Base-by-base conservation (phyloP, 2,113 vertebrate genomes). In the Malurus cyaneus region DNA sequence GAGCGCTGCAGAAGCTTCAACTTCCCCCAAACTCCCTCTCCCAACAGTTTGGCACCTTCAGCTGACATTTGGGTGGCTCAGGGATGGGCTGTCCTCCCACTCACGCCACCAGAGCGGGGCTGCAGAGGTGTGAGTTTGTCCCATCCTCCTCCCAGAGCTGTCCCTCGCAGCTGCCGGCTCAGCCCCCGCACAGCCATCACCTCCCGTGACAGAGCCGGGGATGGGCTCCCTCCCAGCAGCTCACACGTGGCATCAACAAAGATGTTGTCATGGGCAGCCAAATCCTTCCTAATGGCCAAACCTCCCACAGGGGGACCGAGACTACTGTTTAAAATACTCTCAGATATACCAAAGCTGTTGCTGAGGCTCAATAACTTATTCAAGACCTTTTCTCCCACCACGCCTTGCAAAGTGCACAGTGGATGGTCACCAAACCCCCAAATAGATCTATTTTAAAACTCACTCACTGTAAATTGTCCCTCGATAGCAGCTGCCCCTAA, bases 51-150 rank as follows among this genome's bases (percentile, higher is more conserved):
- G 62, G 19, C 67, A 59, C 39, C 56, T 92, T 74, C 50, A 80
- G 52, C 42, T 71, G 74, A 19, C 52, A 31, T 73, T 24, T 21
- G 32, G 52, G 20, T 0, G 4, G 42, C 73, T 73, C 7, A 5
- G 56, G 73, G 44, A 42, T 0, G 3, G 46, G 74, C 14, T 76
- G 2, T 83, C 9, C 44, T 59, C 42, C 59, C 42, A 23, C 29
- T 42, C 7, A 0, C 8, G n/a, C 32, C 49, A 34, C 19, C 39
- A 9, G 53, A 65, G 39, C 0, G 1, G 41, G n/a, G 71, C 56
- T 52, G 74, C 1, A 3, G 66, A 52, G 65, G 70, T 54, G 54
- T 66, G 18, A 85, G 8, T 1, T 0, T 19, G 10, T 34, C 50
- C 26, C 4, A 1, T 50, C 57, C 49, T 57, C 31, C 8, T 41